Conservation (phyloP, 2,113 vertebrate species). For the Neogale vison region DNA sequence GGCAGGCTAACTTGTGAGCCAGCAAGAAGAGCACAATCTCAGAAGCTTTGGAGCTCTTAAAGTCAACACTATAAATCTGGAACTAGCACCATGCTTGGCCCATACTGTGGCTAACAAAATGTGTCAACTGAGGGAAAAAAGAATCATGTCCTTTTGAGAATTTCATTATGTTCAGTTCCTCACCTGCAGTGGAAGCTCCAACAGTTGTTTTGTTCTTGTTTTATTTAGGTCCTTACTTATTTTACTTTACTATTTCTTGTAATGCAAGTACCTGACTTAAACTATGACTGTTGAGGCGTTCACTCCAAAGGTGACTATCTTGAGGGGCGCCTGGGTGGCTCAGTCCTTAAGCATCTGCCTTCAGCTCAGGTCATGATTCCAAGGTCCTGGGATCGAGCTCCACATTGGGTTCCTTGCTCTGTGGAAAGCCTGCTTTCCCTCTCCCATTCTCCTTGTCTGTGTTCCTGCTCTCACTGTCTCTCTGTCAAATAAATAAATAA, state of each 20-base stretch:
- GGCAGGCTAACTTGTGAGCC: neutral
- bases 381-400: no score
- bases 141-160: neutral
- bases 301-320: neutral
- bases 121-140: neutral
- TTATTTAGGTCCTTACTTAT: neutral
- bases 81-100: neutral
- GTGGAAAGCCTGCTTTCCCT: no score
- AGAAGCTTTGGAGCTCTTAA: neutral
- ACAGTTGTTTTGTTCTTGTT: neutral
- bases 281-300: neutral
- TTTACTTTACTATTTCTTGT: neutral
- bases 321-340: no score
- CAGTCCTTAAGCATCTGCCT: no score
- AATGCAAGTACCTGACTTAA: neutral
- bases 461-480: no score
- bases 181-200: neutral
- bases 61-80: neutral
- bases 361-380: no score
- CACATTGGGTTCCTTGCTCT: no score
- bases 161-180: neutral
- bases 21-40: neutral
- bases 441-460: no score
- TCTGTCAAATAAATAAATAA: no score
- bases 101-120: neutral